Evolutionary conservation across 2,888 invertebrate genomes (phyloP), one percentile per base, ranked within the genome.

Genomic region (Liopterus haemorrhoidalis): DNA sequence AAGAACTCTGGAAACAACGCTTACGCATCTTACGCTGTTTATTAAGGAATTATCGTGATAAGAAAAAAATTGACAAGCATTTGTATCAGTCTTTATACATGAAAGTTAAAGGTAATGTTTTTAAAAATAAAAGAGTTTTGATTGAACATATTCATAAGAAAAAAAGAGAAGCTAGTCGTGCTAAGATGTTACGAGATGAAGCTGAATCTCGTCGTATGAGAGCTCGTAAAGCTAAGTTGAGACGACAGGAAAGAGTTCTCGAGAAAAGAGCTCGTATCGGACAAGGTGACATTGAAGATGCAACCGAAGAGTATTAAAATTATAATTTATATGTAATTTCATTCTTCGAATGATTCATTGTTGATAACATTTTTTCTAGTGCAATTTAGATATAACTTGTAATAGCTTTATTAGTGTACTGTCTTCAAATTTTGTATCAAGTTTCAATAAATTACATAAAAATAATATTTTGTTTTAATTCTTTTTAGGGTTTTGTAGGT

Each of bases 71-170:
- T 50, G 96, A 97, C 73, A 82, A 89, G 61, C 96, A 97, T 71
- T 76, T 97, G 64, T 95, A 96, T 73, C 95, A 94, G 63, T 84
- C 87, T 49, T 75, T 97, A 62, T 52, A 52, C 33, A 30, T 45
- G 33, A 94, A 94, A 75, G 90, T 91, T 60, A 96, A 97, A 79
- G 96, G 90, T 77, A 89, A 90, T 68, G 85, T 86, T 58, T 90
- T 89, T 76, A 89, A 89, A 76, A 97, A 97, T 79, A 96, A 96
- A 79, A 83, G 96, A 67, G 90, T 94, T 20, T 75, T 97, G 42
- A 94, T 97, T 92, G 97, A 97, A 72, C 92, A 89, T 74, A 97
- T 97, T 70, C 96, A 96, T 78, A 96, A 95, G 79, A 94, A 93
- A 82, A 97, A 97, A 81, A 90, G 94, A 41, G 96, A 96, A 72